A percentile compares a stretch with the other conserved stretches of the same genome.
Evolutionary conservation across 2,797 vertebrate genomes (phyloP).

Genomic region (Cirrhinus mrigala): DNA sequence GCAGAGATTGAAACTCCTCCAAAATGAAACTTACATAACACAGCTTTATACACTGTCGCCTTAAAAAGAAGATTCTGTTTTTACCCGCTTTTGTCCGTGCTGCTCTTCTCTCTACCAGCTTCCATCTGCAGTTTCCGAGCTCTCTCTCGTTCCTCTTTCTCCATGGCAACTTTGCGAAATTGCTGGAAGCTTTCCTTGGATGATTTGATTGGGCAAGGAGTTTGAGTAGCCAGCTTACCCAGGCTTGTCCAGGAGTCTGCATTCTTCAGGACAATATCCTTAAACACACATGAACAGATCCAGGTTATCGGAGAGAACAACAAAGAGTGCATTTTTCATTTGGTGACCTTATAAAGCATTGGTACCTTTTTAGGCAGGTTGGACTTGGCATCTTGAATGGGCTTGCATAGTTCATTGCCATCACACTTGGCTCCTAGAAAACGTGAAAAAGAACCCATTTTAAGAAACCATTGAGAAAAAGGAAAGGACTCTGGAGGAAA

Average conservation of each 20-base stretch:
- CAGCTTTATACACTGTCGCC: background rate
- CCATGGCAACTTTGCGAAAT: slow-evolving; percentile 86
- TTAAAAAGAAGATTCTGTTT: background rate
- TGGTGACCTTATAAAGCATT: background rate
- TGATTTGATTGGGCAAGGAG: slow-evolving; percentile 78
- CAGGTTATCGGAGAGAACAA: background rate
- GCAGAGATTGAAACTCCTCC: background rate
- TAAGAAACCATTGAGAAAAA: slow-evolving; percentile 29
- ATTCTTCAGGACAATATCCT: slow-evolving; percentile 87
- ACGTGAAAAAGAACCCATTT: background rate
- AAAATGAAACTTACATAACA: background rate
- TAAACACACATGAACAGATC: slow-evolving; percentile 22
- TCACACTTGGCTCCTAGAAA: slow-evolving; percentile 65
- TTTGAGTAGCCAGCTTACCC: slow-evolving; percentile 73
- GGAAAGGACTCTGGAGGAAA: background rate
- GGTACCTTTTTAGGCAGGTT: slow-evolving; percentile 72
- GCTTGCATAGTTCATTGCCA: slow-evolving; percentile 56
- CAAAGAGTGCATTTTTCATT: background rate
- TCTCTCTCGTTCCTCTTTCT: slow-evolving; percentile 83
- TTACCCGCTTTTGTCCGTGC: slow-evolving; percentile 79
- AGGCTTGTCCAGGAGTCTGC: slow-evolving; percentile 86
- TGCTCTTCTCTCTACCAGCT: slow-evolving; percentile 63
- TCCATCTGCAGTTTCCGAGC: slow-evolving; percentile 74
- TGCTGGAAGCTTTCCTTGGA: slow-evolving; percentile 88
- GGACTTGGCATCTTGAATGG: slow-evolving; percentile 64